Evolutionary conservation across 2,797 vertebrate genomes (phyloP).

Genomic region (Alfaro cultratus): DNA sequence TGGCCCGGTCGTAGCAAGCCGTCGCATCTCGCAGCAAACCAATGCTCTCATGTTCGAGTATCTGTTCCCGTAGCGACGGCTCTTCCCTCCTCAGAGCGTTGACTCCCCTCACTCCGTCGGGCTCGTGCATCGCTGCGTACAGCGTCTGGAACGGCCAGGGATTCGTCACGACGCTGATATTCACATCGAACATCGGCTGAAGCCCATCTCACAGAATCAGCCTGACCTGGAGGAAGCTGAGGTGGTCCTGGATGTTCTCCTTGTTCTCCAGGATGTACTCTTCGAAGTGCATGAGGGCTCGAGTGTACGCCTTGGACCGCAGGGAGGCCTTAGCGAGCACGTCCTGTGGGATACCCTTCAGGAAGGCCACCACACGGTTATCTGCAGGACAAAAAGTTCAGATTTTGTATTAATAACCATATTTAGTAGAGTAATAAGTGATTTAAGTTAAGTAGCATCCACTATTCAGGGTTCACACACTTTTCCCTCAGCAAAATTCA

Average conservation of each 20-base stretch:
- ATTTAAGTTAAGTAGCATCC: too few relatives aligned
- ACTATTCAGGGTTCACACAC: too few relatives aligned
- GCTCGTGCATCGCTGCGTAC: constrained; percentile 97
- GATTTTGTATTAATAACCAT: background rate
- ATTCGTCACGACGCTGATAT: background rate
- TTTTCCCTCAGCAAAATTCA: too few relatives aligned
- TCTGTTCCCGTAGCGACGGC: constrained; percentile 95
- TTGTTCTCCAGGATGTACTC: constrained; percentile 94
- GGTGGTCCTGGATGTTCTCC: constrained; percentile 94
- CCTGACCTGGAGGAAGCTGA: constrained; percentile 94
- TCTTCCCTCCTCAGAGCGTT: constrained; percentile 94
- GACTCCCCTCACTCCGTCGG: constrained; percentile 95
- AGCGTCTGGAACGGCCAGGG: constrained; percentile 72
- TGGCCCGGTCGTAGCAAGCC: constrained; percentile 96
- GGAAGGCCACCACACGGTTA: constrained; percentile 90
- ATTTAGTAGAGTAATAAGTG: background rate
- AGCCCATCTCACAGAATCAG: background rate
- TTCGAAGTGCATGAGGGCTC: constrained; percentile 98
- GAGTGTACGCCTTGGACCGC: constrained; percentile 95
- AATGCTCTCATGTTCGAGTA: constrained; percentile 97
- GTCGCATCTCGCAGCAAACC: constrained; percentile 95
- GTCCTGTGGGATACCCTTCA: constrained; percentile 95
- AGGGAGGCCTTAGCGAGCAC: constrained; percentile 93
- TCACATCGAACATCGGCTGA: background rate
- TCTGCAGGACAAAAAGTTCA: constrained; percentile 59